phyloP scores from a whole-genome alignment of 2,797 vertebrate genomes.

The Acanthurus leucopareius region DNA sequence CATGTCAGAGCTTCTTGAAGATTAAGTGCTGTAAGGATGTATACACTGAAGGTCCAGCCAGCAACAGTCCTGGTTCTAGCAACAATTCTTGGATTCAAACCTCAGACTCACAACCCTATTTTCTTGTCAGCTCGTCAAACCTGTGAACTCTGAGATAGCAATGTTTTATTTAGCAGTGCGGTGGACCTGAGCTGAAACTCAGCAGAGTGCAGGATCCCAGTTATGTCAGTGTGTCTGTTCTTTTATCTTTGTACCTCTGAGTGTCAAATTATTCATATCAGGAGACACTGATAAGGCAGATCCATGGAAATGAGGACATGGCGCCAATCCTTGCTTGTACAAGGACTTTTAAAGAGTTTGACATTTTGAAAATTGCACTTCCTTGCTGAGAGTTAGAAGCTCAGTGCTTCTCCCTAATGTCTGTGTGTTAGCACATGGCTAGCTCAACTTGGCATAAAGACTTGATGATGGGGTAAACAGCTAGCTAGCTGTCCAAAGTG shows the following conservation, averaged over 20 bases:
- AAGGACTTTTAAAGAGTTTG: neutral
- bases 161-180: constrained; percentile 15
- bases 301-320: neutral
- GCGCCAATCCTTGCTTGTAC: neutral
- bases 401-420: neutral
- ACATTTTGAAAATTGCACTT: neutral
- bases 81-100: constrained; percentile 4
- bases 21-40: neutral
- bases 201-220: neutral
- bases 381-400: neutral
- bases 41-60: neutral
- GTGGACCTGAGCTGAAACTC: neutral
- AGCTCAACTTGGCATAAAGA: neutral
- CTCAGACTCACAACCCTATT: neutral
- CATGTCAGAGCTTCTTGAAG: neutral
- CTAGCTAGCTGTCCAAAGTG: neutral
- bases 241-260: neutral
- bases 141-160: constrained; percentile 14
- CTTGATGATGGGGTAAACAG: neutral
- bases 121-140: constrained; percentile 11
- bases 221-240: neutral
- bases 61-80: no score
- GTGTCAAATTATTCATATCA: neutral
- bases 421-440: neutral
- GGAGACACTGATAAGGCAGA: neutral